phyloP scores from a whole-genome alignment of 2,113 vertebrate species.

The Dicrurus megarhynchus region DNA sequence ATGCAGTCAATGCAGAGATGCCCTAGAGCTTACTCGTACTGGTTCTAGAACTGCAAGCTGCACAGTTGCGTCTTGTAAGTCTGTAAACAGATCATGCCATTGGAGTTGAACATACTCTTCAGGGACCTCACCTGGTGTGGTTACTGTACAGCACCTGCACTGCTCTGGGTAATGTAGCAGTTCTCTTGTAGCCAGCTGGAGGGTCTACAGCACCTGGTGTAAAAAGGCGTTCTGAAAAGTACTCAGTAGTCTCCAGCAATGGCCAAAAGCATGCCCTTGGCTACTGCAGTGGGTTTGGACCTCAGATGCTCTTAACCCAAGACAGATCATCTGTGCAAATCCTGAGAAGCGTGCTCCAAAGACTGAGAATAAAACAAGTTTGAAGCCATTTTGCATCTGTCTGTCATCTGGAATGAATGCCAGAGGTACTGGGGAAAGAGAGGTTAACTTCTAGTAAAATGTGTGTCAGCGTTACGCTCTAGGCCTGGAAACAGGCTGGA shows the following conservation, averaged over 20 bases:
- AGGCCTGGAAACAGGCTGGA: slow-evolving; percentile 13
- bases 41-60: neutral
- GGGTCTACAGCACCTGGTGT: neutral
- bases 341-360: neutral
- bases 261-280: neutral
- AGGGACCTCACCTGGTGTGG: neutral
- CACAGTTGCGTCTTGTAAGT: neutral
- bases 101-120: neutral
- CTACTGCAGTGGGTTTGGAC: neutral
- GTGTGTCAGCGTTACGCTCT: neutral
- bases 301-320: neutral
- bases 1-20: neutral
- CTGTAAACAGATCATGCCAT: neutral
- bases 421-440: neutral
- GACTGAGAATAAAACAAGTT: neutral
- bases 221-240: neutral
- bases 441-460: neutral
- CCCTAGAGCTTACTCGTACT: neutral
- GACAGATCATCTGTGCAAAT: neutral
- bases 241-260: neutral
- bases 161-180: neutral
- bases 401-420: neutral
- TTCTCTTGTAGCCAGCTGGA: neutral
- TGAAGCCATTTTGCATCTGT: neutral
- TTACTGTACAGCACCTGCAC: neutral